phyloP scores from a whole-genome alignment of 2,888 invertebrate genomes.

The Troides oblongomaculatus region DNA sequence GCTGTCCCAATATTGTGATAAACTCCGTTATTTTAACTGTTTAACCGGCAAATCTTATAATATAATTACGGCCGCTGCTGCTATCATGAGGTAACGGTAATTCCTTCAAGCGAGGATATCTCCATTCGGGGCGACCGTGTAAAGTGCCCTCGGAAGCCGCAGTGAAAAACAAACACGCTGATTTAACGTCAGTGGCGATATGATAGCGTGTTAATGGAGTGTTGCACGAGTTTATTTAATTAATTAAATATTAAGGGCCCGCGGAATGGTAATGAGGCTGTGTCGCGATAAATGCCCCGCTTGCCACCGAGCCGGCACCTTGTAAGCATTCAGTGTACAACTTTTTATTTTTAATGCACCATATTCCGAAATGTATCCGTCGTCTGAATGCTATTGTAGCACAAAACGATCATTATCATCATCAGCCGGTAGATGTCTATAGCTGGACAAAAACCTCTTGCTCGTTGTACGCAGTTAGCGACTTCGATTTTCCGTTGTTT shows the following conservation, averaged over 20 bases:
- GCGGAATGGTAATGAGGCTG: conserved; percentile 46
- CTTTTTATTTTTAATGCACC: conserved; percentile 15
- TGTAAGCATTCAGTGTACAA: conserved; percentile 27
- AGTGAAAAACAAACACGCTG: conserved; percentile 40
- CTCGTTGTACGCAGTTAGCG: too few species aligned
- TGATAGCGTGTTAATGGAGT: conserved; percentile 55
- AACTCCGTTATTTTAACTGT: not conserved
- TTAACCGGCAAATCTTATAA: not conserved
- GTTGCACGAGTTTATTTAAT: conserved; percentile 54
- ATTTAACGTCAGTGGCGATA: conserved; percentile 41
- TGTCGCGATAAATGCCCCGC: conserved; percentile 34
- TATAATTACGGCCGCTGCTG: not conserved
- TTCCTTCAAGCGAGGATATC: conserved; percentile 13
- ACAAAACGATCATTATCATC: not conserved
- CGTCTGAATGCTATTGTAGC: conserved; percentile 2
- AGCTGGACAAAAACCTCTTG: too few species aligned
- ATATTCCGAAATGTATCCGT: conserved; percentile 18
- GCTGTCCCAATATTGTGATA: not conserved
- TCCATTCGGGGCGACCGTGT: conserved; percentile 31
- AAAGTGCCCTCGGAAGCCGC: conserved; percentile 26
- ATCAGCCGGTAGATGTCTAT: too few species aligned
- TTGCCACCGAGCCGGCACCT: conserved; percentile 13
- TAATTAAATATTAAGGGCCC: conserved; percentile 54
- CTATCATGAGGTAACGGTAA: conserved; percentile 20
- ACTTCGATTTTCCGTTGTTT: too few species aligned